Conservation (phyloP, 2,888 invertebrate species). For the Caenorhabditis afra region DNA sequence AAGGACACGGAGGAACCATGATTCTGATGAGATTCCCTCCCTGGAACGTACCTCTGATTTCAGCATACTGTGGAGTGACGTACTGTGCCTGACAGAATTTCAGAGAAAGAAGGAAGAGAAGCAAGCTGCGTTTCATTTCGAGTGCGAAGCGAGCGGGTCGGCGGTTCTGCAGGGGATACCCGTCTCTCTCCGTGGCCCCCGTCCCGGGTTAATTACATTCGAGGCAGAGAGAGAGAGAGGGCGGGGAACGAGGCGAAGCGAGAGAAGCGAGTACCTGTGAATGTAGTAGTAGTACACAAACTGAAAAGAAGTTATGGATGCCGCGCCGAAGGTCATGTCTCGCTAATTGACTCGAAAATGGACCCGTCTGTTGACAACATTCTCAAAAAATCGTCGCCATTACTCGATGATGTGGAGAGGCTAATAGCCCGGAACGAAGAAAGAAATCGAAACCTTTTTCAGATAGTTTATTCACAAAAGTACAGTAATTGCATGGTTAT, state of each 20-base stretch:
- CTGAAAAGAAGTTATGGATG: slow-evolving; percentile 53
- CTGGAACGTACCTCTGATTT: slow-evolving; percentile 48
- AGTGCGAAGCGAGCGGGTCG: slow-evolving; percentile 5
- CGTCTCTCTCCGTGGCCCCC: slow-evolving; percentile 19
- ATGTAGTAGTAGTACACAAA: slow-evolving; percentile 53
- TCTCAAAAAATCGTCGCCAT: slow-evolving; percentile 28
- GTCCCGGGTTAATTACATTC: slow-evolving; percentile 56
- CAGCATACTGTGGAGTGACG: slow-evolving; percentile 60
- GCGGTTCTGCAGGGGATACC: slow-evolving; percentile 12
- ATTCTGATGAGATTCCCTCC: not conserved
- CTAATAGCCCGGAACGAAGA: not conserved
- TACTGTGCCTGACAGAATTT: slow-evolving; percentile 53
- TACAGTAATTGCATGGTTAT: not conserved
- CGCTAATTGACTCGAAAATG: slow-evolving; percentile 50
- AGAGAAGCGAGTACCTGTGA: slow-evolving; percentile 38
- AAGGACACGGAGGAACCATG: not conserved
- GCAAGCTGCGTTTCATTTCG: slow-evolving; percentile 43
- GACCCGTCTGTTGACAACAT: slow-evolving; percentile 38
- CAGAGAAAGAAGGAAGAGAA: slow-evolving; percentile 42
- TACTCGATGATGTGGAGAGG: slow-evolving; percentile 17
- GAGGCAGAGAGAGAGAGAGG: slow-evolving; percentile 26
- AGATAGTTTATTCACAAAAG: not conserved
- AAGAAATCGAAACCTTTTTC: not conserved
- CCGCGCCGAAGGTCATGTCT: slow-evolving; percentile 40
- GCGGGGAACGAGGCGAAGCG: slow-evolving; percentile 27